phyloP scores from a whole-genome alignment of 1,140 invertebrate genomes.

The Lordiphosa collinella region DNA sequence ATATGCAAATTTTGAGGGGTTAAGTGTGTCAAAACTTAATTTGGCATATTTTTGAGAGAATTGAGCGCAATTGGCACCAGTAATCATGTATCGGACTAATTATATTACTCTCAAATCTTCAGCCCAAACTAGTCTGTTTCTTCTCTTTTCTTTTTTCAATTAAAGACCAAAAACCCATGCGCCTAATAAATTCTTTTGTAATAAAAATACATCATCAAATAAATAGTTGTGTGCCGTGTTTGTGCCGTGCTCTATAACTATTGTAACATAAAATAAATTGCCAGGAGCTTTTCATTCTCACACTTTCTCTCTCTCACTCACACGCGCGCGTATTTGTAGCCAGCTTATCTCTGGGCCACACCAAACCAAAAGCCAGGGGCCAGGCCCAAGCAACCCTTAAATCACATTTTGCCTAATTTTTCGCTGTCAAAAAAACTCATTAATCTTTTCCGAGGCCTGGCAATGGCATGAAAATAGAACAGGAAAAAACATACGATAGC shows the following conservation, averaged over 20 bases:
- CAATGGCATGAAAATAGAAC: conserved; percentile 73
- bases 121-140: conserved; percentile 36
- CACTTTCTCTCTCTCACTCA: background rate
- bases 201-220: conserved; percentile 76
- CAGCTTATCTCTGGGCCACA: conserved; percentile 67
- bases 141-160: conserved; percentile 35
- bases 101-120: conserved; percentile 26
- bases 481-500: conserved; percentile 68
- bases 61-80: too few species aligned
- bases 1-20: too few species aligned
- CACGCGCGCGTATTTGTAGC: background rate
- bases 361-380: conserved; percentile 32
- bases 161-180: conserved; percentile 30
- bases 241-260: conserved; percentile 59
- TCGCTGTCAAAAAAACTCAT: conserved; percentile 77
- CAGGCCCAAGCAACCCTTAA: conserved; percentile 62
- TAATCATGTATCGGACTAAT: too few species aligned
- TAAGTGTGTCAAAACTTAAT: background rate
- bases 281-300: conserved; percentile 38
- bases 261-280: conserved; percentile 71
- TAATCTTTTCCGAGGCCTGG: conserved; percentile 67
- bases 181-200: conserved; percentile 63
- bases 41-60: background rate
- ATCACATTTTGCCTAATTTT: conserved; percentile 78
- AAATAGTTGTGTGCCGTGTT: conserved; percentile 48